Evolutionary conservation across 2,888 invertebrate genomes (phyloP).

Genomic region (Caenorhabditis japonica): DNA sequence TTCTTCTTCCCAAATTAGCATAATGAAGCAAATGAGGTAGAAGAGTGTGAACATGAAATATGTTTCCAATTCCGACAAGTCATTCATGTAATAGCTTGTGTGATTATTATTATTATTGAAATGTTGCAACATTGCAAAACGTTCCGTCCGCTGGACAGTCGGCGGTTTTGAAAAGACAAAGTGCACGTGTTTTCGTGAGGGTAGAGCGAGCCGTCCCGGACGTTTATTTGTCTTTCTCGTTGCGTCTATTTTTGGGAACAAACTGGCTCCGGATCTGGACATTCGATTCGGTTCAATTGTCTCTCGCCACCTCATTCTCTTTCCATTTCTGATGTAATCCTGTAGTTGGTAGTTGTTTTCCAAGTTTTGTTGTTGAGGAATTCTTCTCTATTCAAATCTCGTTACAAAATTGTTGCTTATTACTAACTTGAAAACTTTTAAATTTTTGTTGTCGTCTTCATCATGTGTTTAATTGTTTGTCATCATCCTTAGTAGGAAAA

Average conservation of each 20-base stretch:
- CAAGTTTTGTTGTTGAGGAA: too few relatives aligned
- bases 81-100: conserved; percentile 34
- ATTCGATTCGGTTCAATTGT: conserved; percentile 30
- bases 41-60: too few relatives aligned
- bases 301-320: neutral
- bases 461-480: too few relatives aligned
- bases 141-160: conserved; percentile 10
- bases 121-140: conserved; percentile 14
- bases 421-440: too few relatives aligned
- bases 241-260: conserved; percentile 37
- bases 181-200: conserved; percentile 52
- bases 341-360: too few relatives aligned
- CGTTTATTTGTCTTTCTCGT: conserved; percentile 20
- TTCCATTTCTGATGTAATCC: neutral
- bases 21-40: neutral
- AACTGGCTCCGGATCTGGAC: conserved; percentile 43
- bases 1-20: conserved; percentile 8
- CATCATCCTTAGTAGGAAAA: too few relatives aligned
- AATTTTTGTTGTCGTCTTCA: too few relatives aligned
- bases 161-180: conserved; percentile 43
- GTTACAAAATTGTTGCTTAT: too few relatives aligned
- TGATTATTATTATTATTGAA: conserved; percentile 24
- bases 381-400: too few relatives aligned
- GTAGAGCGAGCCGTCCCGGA: conserved; percentile 33
- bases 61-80: conserved; percentile 36